Conservation (phyloP, 2,797 vertebrate genomes). For the Australoheros facetus region DNA sequence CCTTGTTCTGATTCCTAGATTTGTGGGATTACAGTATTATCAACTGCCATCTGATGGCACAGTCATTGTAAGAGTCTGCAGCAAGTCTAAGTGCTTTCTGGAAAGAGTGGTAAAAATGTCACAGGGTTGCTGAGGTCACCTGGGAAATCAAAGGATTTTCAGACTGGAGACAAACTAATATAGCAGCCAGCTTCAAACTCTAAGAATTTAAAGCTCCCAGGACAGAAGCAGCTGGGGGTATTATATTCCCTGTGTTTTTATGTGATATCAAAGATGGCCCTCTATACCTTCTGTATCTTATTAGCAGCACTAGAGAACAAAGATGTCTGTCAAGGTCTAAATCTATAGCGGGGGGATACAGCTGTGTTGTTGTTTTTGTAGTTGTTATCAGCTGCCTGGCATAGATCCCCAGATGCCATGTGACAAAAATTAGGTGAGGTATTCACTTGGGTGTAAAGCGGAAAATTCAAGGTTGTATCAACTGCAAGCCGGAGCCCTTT, state of each 20-base stretch:
- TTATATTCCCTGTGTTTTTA: background rate
- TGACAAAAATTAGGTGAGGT: constrained; percentile 19
- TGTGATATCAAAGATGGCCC: constrained; percentile 2
- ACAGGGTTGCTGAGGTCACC: constrained; percentile 24
- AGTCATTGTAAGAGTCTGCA: constrained; percentile 6
- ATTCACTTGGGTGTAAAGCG: constrained; percentile 9
- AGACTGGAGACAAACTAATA: constrained; percentile 6
- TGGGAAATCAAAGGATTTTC: constrained; percentile 29
- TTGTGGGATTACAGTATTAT: constrained; percentile 43
- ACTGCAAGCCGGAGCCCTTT: background rate
- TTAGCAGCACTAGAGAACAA: background rate
- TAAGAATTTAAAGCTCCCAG: background rate
- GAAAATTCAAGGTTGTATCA: constrained; percentile 5
- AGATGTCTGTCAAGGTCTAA: background rate
- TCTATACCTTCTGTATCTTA: background rate
- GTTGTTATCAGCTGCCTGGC: constrained; percentile 1
- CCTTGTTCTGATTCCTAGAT: constrained; percentile 26
- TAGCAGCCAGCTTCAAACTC: constrained; percentile 4
- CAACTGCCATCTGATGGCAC: constrained; percentile 61
- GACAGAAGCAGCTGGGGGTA: background rate
- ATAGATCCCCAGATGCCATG: constrained; percentile 16
- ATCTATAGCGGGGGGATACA: background rate
- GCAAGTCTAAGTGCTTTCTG: background rate
- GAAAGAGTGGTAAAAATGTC: constrained; percentile 18
- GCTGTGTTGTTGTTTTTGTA: constrained; percentile 22